Evolutionary conservation across 1,140 invertebrate genomes (phyloP).

Genomic region (Latrodectus geometricus): DNA sequence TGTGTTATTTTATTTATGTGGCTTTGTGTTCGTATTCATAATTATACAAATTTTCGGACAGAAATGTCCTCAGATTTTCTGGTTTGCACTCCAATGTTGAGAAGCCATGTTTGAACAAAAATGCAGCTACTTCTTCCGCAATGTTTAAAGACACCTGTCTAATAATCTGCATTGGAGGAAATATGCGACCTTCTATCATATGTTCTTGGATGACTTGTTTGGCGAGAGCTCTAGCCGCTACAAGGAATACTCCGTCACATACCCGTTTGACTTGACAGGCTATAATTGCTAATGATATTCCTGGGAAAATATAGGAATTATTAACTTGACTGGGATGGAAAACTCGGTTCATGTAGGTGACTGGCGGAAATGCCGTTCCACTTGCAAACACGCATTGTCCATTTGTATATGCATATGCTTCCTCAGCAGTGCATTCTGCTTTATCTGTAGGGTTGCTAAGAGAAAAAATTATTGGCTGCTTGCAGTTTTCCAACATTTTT

Average conservation of each 20-base stretch:
- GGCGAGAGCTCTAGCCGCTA: background rate
- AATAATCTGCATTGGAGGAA: slow-evolving; percentile 91
- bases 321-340: slow-evolving; percentile 90
- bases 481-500: slow-evolving; percentile 87
- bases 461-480: slow-evolving; percentile 92
- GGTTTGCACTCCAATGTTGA: slow-evolving; percentile 70
- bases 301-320: slow-evolving; percentile 97
- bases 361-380: slow-evolving; percentile 90
- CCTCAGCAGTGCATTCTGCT: slow-evolving; percentile 96
- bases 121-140: slow-evolving; percentile 84
- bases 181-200: background rate
- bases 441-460: slow-evolving; percentile 95
- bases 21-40: background rate
- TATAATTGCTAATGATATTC: slow-evolving; percentile 81
- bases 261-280: slow-evolving; percentile 72
- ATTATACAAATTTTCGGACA: background rate
- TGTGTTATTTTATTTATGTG: slow-evolving; percentile 66
- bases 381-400: slow-evolving; percentile 90
- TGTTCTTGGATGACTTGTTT: background rate
- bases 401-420: slow-evolving; percentile 87
- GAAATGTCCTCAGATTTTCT: background rate
- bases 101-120: slow-evolving; percentile 80
- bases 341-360: slow-evolving; percentile 80
- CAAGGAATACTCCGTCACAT: background rate
- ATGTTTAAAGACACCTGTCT: slow-evolving; percentile 88